phyloP scores from a whole-genome alignment of 2,888 invertebrate genomes.

The Trichogramma dendrolimi region DNA sequence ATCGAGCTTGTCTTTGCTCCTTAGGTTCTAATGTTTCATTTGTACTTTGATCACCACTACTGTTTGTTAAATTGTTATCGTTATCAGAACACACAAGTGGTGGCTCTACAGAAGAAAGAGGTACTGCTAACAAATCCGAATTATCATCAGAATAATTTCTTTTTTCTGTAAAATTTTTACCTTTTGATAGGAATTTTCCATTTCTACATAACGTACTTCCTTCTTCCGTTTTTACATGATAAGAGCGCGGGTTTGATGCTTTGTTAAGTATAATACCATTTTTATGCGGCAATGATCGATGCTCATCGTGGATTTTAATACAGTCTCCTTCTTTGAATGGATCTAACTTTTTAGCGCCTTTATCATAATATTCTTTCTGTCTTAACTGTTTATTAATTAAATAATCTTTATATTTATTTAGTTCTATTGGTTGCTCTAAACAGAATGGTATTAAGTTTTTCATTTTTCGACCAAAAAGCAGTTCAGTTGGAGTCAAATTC shows the following conservation, averaged over 20 bases:
- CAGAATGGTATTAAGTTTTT: conserved; percentile 21
- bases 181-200: conserved; percentile 1
- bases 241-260: conserved; percentile 6
- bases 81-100: no score
- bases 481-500: conserved; percentile 24
- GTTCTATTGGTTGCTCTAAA: not conserved
- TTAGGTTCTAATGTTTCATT: no score
- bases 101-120: no score
- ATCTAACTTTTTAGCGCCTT: conserved; percentile 7
- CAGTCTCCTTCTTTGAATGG: conserved; percentile 12
- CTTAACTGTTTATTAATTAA: conserved; percentile 5
- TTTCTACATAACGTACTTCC: conserved; percentile 2
- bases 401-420: not conserved
- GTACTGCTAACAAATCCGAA: no score
- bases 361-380: conserved; percentile 17
- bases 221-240: conserved; percentile 10
- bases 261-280: conserved; percentile 7
- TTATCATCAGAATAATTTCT: no score
- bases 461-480: conserved; percentile 20
- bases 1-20: no score
- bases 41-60: no score
- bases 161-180: no score
- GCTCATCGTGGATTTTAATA: conserved; percentile 15
- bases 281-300: conserved; percentile 3
- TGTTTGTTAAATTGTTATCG: no score